phyloP scores from a whole-genome alignment of 2,113 vertebrate genomes.

The Tamias sibiricus region DNA sequence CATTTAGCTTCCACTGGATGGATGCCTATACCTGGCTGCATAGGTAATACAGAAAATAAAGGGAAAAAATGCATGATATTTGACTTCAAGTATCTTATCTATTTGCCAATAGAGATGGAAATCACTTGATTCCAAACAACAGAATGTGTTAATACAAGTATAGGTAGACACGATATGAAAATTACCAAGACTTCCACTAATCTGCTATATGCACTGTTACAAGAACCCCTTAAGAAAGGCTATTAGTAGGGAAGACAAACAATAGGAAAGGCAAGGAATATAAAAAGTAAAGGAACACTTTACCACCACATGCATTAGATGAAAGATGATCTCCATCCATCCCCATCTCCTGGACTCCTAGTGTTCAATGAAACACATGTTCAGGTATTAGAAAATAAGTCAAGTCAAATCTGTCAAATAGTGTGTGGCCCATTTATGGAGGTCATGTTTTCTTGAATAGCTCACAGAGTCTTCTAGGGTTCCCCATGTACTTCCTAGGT shows the following conservation, averaged over 20 bases:
- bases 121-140: constrained; percentile 31
- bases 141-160: background rate
- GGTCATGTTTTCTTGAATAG: background rate
- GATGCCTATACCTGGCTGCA: background rate
- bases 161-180: background rate
- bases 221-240: background rate
- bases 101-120: background rate
- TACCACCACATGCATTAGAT: background rate
- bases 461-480: background rate
- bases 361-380: background rate
- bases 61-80: background rate
- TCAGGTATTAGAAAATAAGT: background rate
- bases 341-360: background rate
- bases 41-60: background rate
- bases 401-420: background rate
- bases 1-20: background rate
- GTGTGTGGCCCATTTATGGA: background rate
- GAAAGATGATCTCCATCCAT: background rate
- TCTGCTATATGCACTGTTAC: background rate
- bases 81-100: background rate
- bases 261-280: background rate
- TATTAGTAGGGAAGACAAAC: background rate
- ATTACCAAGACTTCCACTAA: constrained; percentile 8
- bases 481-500: background rate
- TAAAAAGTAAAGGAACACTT: background rate